Evolutionary conservation across 2,888 invertebrate species (phyloP), one percentile per base, ranked within the genome.

Genomic region (Trissoscelio sp.): DNA sequence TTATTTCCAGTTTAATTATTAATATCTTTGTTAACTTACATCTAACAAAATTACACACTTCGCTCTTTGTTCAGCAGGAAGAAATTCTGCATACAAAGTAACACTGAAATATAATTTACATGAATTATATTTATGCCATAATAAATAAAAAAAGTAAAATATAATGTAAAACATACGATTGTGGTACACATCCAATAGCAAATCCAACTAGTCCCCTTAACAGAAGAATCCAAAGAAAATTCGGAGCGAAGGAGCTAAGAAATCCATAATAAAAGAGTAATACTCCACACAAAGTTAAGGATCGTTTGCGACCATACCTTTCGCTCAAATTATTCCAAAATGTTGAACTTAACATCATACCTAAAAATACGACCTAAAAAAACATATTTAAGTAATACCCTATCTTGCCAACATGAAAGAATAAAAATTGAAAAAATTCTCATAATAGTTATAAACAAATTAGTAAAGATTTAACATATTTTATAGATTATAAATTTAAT

Each of bases 301-400:
- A 97, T 96, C 97, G 95, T 93, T 97, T 97, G 82, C 98, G 93
- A 39, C 98, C 98, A 92, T 97, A 98, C 90, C 96, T 94, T 91
- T 98, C 98, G 92, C 97, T 98, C 66, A 99, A 93, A 88, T 97
- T 97, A 14, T 97, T 98, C 98, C 98, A 99, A 92, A 98, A 96
- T 81, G 98, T 96, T 0, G 98, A 97, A 87, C 98, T 98, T 31
- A 98, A 92, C 98, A 99, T 98, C 98, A 99, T 99, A 70, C 98
- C 98, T 87, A 97, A 92, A 90, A 98, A 98, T 1, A 98, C 98
- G 77, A 94, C 92, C 94, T 94, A 88, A n/a, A 67, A 51, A 72
- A 62, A 46, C 42, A 6, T 51, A 42, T 42, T 28, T 28, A 48
- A 7, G 34, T 9, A 34, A 4, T 11, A 34, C 11, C 11, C 5